phyloP scores from a whole-genome alignment of 1,140 invertebrate genomes.

The Oppia nitens region DNA sequence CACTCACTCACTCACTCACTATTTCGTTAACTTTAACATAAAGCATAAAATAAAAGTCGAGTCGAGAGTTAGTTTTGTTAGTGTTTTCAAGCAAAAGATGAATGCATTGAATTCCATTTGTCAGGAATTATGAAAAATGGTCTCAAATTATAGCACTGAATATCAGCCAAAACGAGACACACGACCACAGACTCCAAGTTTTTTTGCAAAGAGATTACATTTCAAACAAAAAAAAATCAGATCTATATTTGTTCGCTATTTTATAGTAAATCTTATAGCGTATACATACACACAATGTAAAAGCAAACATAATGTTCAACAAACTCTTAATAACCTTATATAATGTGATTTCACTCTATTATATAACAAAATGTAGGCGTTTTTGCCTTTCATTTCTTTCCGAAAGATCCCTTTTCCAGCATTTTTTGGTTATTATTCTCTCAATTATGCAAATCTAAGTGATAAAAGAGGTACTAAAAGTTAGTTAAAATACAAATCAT shows the following conservation, averaged over 20 bases:
- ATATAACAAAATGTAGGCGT: background rate
- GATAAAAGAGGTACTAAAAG: too few species aligned
- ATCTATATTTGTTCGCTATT: too few species aligned
- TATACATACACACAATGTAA: background rate
- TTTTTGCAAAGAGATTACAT: background rate
- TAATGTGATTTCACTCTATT: background rate
- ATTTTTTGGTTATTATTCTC: too few species aligned
- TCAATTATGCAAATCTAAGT: background rate
- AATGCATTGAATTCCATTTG: constrained; percentile 5
- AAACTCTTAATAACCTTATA: background rate
- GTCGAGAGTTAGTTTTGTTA: background rate
- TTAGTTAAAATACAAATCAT: background rate
- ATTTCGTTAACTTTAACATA: background rate
- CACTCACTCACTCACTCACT: background rate
- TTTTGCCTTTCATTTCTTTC: too few species aligned
- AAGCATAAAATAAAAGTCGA: background rate
- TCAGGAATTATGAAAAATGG: constrained; percentile 13
- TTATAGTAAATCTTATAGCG: too few species aligned
- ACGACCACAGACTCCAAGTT: background rate
- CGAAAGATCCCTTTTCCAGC: too few species aligned
- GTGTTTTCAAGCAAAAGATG: background rate
- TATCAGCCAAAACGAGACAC: background rate
- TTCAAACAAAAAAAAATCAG: background rate
- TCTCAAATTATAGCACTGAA: constrained; percentile 8
- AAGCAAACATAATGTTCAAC: too few species aligned